Evolutionary conservation across 2,797 vertebrate genomes (phyloP).

Genomic region (Anas georgica): DNA sequence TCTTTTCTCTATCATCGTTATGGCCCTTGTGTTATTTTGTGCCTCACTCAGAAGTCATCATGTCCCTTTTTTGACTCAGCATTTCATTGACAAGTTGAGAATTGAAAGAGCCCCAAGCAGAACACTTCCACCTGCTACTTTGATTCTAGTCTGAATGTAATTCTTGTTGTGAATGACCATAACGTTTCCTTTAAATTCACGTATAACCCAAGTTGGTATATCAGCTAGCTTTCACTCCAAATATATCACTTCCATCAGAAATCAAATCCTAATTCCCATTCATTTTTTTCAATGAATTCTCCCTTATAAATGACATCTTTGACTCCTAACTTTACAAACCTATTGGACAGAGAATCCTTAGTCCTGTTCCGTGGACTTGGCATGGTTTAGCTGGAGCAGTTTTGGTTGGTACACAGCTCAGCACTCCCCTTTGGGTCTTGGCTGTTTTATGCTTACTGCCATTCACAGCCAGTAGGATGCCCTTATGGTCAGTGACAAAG

Average conservation of each 20-base stretch:
- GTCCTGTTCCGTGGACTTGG: not conserved
- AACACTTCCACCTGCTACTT: not conserved
- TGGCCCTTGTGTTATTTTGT: not conserved
- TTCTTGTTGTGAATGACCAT: not conserved
- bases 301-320: not conserved
- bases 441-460: not conserved
- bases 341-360: not conserved
- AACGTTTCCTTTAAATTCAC: not conserved
- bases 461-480: not conserved
- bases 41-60: not conserved
- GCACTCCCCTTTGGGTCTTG: not conserved
- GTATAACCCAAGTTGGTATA: not conserved
- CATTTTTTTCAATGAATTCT: not conserved
- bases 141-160: not conserved
- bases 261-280: not conserved
- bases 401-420: not conserved
- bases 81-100: not conserved
- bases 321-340: not conserved
- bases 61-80: not conserved
- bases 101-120: not conserved
- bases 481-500: not conserved
- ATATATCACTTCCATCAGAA: not conserved
- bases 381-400: not conserved
- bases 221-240: not conserved
- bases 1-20: not conserved